Conservation (phyloP, 1,140 invertebrate species). For the Musca vetustissima region DNA sequence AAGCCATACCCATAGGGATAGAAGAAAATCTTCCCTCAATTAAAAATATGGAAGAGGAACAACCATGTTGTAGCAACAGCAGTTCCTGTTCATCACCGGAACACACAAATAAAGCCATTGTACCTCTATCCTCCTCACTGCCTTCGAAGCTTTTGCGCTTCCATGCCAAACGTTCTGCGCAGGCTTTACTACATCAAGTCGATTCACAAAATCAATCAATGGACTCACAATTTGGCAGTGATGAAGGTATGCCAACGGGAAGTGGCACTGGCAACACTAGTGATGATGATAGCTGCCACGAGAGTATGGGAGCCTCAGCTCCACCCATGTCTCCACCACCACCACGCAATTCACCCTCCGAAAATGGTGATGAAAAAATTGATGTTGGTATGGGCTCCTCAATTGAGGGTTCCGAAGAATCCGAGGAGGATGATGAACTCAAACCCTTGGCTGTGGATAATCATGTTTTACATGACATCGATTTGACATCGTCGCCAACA, state of each 20-base stretch:
- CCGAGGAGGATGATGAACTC: constrained; percentile 52
- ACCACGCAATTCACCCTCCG: neutral
- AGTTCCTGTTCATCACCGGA: constrained; percentile 3
- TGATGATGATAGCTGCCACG: neutral
- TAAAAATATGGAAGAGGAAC: neutral
- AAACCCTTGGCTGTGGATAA: constrained; percentile 53
- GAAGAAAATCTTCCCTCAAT: neutral
- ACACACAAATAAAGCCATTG: constrained; percentile 36
- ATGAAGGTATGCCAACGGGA: constrained; percentile 32
- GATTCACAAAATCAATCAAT: constrained; percentile 33
- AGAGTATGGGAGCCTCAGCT: constrained; percentile 33
- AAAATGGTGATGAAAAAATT: constrained; percentile 35
- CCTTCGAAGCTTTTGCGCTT: constrained; percentile 46
- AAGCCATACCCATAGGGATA: neutral
- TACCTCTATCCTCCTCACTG: constrained; percentile 46
- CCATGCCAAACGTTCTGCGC: constrained; percentile 46
- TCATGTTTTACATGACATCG: constrained; percentile 44
- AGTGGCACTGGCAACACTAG: constrained; percentile 25
- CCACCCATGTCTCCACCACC: constrained; percentile 42
- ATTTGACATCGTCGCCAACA: constrained; percentile 9
- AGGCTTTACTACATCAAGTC: constrained; percentile 43
- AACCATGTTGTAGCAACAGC: constrained; percentile 3
- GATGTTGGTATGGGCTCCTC: constrained; percentile 53
- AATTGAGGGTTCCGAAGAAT: constrained; percentile 49
- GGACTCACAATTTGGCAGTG: constrained; percentile 49